Evolutionary conservation across 2,888 invertebrate species (phyloP).

Genomic region (Blastobasis adustella): DNA sequence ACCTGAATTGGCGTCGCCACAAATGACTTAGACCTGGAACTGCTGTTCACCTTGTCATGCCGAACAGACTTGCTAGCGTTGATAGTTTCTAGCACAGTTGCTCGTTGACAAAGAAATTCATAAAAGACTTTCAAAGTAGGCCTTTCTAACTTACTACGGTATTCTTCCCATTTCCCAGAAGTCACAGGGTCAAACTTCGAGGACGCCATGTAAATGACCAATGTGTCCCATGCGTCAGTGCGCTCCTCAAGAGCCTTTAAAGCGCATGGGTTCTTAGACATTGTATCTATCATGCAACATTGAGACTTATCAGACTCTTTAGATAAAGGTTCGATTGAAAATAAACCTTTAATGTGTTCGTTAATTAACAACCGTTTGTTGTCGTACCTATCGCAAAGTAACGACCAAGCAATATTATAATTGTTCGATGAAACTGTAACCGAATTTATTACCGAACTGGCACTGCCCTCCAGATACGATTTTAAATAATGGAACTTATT

Average conservation of each 20-base stretch:
- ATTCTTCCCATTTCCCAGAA: conserved; percentile 9
- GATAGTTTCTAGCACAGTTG: conserved; percentile 10
- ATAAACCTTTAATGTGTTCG: conserved; percentile 9
- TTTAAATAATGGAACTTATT: conserved; percentile 12
- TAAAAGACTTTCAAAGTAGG: conserved; percentile 10
- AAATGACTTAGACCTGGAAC: not conserved
- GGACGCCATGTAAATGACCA: conserved; percentile 8
- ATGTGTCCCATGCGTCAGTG: conserved; percentile 10
- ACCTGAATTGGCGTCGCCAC: not conserved
- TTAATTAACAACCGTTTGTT: conserved; percentile 11
- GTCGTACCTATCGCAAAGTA: conserved; percentile 12
- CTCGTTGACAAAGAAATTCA: conserved; percentile 9
- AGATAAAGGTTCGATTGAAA: conserved; percentile 4
- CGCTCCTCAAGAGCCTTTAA: conserved; percentile 9
- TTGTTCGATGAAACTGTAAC: conserved; percentile 10
- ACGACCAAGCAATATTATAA: conserved; percentile 11
- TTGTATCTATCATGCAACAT: conserved; percentile 5
- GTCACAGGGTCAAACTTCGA: conserved; percentile 9
- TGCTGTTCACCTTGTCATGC: not conserved
- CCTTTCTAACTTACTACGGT: conserved; percentile 4
- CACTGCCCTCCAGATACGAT: conserved; percentile 8
- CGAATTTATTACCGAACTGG: conserved; percentile 6
- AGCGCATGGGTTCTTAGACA: conserved; percentile 11
- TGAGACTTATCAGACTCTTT: conserved; percentile 5
- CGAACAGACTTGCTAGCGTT: not conserved